Conservation (phyloP, 1,140 invertebrate genomes). For the Trichonephila clavipes region DNA sequence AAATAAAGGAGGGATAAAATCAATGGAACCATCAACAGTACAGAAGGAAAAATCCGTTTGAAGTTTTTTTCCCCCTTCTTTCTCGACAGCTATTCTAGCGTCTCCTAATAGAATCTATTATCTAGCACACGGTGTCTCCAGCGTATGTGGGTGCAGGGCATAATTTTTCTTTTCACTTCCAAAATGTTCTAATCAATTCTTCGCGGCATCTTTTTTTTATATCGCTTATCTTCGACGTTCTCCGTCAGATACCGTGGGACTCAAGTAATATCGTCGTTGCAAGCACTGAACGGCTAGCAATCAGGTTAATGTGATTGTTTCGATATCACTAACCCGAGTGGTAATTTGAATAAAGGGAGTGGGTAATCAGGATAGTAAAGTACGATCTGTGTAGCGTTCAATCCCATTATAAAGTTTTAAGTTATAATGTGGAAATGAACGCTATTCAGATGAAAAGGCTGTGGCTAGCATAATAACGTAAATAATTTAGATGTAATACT, state of each 20-base stretch:
- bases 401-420: conserved; percentile 20
- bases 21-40: conserved; percentile 52
- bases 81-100: conserved; percentile 39
- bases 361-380: conserved; percentile 31
- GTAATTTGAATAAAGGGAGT: conserved; percentile 56
- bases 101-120: conserved; percentile 66
- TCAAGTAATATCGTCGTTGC: conserved; percentile 55
- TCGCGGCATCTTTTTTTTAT: conserved; percentile 31
- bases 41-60: conserved; percentile 8
- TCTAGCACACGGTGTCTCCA: conserved; percentile 45
- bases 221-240: conserved; percentile 35
- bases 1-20: conserved; percentile 30
- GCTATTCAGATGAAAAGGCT: background rate
- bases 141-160: conserved; percentile 38
- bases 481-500: background rate
- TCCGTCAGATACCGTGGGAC: conserved; percentile 19
- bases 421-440: background rate
- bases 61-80: background rate
- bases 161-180: conserved; percentile 61
- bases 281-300: conserved; percentile 43
- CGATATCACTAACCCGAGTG: conserved; percentile 33
- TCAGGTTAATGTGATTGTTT: conserved; percentile 69
- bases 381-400: conserved; percentile 14
- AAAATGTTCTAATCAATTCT: conserved; percentile 71
- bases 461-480: background rate